A percentile compares a stretch with the other conserved stretches of the same genome.
phyloP scores from a whole-genome alignment of 2,797 vertebrate genomes.

The Alca torda region DNA sequence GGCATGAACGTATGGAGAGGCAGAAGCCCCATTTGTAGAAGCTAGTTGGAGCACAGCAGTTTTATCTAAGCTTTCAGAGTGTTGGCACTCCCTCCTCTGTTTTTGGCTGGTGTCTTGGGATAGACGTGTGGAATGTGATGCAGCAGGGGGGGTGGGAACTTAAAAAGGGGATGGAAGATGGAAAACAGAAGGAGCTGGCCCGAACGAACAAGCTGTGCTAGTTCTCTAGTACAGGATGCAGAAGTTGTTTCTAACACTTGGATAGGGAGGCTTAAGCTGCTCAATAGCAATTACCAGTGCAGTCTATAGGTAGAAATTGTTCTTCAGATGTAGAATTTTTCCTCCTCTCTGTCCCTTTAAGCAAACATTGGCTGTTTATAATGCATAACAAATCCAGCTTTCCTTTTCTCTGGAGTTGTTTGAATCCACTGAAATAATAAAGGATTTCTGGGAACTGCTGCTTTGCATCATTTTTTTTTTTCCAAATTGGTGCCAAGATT shows the following conservation, averaged over 20 bases:
- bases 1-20: background rate
- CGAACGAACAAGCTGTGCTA: background rate
- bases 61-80: background rate
- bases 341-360: background rate
- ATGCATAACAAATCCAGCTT: background rate
- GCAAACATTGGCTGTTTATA: background rate
- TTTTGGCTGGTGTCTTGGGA: conserved; percentile 19
- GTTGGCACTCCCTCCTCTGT: background rate
- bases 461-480: background rate
- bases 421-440: background rate
- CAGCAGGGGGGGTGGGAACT: background rate
- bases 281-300: background rate
- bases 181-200: conserved; percentile 33
- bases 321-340: background rate
- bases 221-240: background rate
- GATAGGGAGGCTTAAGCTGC: background rate
- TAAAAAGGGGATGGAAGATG: background rate
- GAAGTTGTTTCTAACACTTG: background rate
- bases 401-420: background rate
- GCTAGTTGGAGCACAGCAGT: background rate
- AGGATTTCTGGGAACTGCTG: background rate
- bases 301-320: background rate
- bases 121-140: background rate
- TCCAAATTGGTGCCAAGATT: background rate
- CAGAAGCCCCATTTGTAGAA: background rate